These are phyloP conservation scores for Oeneis ivallda DNA, from an alignment of 2,888 invertebrate genomes.

Conservation along the genomic window DNA sequence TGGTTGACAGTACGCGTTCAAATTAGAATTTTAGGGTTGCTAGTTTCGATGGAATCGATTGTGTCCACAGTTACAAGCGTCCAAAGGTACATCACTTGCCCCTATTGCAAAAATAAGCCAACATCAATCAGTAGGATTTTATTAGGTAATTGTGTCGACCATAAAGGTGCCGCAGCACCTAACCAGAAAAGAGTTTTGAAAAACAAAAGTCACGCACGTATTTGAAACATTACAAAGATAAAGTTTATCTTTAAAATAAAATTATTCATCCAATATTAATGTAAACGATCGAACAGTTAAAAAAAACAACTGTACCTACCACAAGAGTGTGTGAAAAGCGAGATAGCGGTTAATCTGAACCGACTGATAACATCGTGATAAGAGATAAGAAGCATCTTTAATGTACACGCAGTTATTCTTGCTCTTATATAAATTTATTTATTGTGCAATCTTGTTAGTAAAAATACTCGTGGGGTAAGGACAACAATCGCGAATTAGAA, in stretches of 20 bases:
- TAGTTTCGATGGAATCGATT: too few relatives aligned
- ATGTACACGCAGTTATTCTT: constrained; percentile 6
- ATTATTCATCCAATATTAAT: constrained; percentile 12
- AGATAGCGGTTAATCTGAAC: constrained; percentile 26
- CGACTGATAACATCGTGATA: constrained; percentile 21
- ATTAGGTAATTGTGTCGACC: too few relatives aligned
- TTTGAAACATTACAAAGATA: background rate
- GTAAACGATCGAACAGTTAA: constrained; percentile 17
- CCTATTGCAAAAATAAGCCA: too few relatives aligned
- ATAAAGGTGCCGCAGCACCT: background rate
- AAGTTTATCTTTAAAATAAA: constrained; percentile 11
- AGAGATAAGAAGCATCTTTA: constrained; percentile 20
- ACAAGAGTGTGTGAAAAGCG: constrained; percentile 26
- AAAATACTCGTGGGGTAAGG: background rate
- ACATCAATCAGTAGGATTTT: too few relatives aligned
- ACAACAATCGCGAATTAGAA: background rate
- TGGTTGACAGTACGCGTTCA: too few relatives aligned
- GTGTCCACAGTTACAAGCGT: too few relatives aligned
- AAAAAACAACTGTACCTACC: constrained; percentile 22
- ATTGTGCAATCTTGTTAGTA: background rate
- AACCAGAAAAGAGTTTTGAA: background rate
- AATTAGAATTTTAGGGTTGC: too few relatives aligned
- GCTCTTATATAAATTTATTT: constrained; percentile 17
- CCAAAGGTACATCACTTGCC: too few relatives aligned
- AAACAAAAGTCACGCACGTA: background rate